Evolutionary conservation across 2,113 vertebrate species (phyloP).

Genomic region (Gallinago media): DNA sequence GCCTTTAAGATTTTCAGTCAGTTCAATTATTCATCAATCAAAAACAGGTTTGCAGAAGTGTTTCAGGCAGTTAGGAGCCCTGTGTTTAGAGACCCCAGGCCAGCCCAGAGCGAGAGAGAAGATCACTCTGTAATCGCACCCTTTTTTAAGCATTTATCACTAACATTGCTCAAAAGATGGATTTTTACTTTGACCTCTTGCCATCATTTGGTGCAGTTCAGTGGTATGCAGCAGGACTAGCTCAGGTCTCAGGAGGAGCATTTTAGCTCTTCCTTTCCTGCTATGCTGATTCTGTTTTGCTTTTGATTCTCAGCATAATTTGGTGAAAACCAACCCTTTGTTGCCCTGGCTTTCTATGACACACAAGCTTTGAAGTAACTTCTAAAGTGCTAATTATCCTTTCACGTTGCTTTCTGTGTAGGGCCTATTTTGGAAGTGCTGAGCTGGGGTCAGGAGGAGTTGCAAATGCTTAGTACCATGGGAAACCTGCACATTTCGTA

Average conservation of each 20-base stretch:
- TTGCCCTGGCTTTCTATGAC: not conserved
- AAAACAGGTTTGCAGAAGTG: not conserved
- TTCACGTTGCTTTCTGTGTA: not conserved
- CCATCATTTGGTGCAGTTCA: not conserved
- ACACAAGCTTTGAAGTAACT: not conserved
- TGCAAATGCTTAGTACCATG: not conserved
- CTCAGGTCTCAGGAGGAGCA: not conserved
- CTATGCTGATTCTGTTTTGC: not conserved
- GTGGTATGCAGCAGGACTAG: not conserved
- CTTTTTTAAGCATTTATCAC: not conserved
- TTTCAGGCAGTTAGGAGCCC: not conserved
- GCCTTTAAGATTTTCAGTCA: not conserved
- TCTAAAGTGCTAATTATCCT: not conserved
- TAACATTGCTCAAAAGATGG: not conserved
- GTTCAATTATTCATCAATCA: not conserved
- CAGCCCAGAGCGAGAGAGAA: not conserved
- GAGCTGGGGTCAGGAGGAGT: not conserved
- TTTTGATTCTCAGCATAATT: not conserved
- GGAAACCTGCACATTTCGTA: not conserved
- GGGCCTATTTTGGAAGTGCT: not conserved
- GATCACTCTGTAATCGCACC: not conserved
- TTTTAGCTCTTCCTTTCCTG: not conserved
- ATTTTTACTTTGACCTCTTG: not conserved
- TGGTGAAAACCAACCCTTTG: not conserved
- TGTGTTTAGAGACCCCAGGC: not conserved